These are phyloP conservation scores for Ruditapes philippinarum DNA, from an alignment of 1,140 invertebrate species.

Conservation along the genomic window DNA sequence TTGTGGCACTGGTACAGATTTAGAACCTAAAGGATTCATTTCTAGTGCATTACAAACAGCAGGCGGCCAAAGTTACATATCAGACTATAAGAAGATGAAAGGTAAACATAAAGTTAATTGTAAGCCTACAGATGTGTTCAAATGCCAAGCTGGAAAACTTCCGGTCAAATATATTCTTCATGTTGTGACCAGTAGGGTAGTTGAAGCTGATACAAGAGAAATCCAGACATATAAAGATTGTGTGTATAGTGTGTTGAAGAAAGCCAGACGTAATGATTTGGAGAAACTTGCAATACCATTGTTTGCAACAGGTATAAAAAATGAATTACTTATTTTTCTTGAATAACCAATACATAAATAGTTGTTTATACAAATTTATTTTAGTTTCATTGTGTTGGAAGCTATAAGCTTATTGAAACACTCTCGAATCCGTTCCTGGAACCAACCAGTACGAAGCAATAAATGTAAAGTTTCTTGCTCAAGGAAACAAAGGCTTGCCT, in stretches of 20 bases:
- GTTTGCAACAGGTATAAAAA: slow-evolving; percentile 38
- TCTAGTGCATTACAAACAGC: slow-evolving; percentile 27
- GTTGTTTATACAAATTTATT: no score
- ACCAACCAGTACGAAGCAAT: no score
- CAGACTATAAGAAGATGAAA: not conserved
- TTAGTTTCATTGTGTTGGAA: no score
- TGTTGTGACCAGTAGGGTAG: slow-evolving; percentile 15
- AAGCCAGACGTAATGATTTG: not conserved
- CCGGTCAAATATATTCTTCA: not conserved
- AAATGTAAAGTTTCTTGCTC: no score
- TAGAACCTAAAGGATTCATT: not conserved
- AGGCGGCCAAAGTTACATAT: not conserved
- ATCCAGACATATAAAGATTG: not conserved
- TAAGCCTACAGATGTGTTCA: not conserved
- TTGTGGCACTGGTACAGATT: slow-evolving; percentile 28
- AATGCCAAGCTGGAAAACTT: slow-evolving; percentile 24
- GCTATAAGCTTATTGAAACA: no score
- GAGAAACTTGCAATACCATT: slow-evolving; percentile 36
- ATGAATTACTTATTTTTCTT: not conserved
- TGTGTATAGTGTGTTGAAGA: slow-evolving; percentile 6
- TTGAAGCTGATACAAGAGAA: not conserved
- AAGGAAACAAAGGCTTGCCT: no score
- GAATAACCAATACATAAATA: no score
- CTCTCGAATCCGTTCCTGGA: no score
- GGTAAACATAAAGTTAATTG: not conserved